A percentile compares a stretch with the other conserved stretches of the same genome.
Conservation (phyloP, 2,797 vertebrate species). For the Loris lydekkerianus region DNA sequence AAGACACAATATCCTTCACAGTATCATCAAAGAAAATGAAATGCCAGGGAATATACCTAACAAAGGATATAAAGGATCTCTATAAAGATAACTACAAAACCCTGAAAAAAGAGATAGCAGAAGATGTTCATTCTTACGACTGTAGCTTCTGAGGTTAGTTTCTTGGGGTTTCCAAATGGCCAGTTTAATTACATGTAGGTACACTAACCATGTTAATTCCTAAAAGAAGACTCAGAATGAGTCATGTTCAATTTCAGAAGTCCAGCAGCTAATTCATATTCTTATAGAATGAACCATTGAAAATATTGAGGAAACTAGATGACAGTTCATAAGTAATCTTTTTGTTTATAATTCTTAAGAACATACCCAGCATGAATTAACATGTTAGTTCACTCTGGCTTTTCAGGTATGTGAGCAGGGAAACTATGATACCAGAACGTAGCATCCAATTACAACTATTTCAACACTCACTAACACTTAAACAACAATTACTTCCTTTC, state of each 20-base stretch:
- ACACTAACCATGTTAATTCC: not conserved
- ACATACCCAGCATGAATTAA: not conserved
- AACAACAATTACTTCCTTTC: not conserved
- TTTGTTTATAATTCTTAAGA: not conserved
- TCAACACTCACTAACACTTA: not conserved
- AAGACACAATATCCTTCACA: too few species aligned
- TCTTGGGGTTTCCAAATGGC: not conserved
- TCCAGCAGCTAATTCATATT: not conserved
- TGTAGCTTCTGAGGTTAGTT: not conserved
- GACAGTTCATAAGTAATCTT: not conserved
- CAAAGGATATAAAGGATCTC: too few species aligned
- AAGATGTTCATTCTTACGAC: not conserved
- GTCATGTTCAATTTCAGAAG: not conserved
- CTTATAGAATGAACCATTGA: not conserved
- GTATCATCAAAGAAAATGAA: too few species aligned
- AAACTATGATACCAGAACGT: not conserved
- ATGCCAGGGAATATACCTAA: too few species aligned
- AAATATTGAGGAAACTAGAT: constrained; percentile 2
- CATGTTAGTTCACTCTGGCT: not conserved
- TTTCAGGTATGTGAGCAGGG: not conserved
- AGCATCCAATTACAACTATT: not conserved
- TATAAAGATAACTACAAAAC: too few species aligned
- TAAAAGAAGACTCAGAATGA: constrained; percentile 22
- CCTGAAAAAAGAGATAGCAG: too few species aligned
- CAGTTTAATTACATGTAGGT: not conserved